phyloP scores from a whole-genome alignment of 2,113 vertebrate genomes.

The Petaurus breviceps region DNA sequence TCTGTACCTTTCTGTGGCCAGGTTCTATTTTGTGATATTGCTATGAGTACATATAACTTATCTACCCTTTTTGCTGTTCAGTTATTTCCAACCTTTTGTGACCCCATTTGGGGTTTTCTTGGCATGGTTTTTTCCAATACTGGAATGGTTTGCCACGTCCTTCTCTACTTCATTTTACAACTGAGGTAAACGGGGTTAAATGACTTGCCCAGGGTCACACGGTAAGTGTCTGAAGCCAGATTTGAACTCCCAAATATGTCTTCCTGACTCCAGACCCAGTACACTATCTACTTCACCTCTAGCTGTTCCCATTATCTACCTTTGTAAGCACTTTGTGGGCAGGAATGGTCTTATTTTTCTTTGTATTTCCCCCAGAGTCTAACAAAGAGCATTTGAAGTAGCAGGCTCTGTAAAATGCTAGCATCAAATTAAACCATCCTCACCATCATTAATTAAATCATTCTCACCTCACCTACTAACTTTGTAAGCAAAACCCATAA shows the following conservation, averaged over 20 bases:
- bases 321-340: neutral
- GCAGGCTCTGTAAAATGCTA: neutral
- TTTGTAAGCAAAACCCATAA: neutral
- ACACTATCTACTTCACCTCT: neutral
- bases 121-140: no score
- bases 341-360: neutral
- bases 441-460: neutral
- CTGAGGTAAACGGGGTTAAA: neutral
- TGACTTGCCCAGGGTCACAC: neutral
- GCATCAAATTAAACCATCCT: neutral
- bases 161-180: neutral
- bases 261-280: neutral
- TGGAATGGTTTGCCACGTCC: neutral
- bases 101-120: neutral
- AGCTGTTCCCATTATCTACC: neutral
- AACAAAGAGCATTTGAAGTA: neutral
- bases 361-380: neutral
- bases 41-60: neutral
- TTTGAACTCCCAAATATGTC: neutral
- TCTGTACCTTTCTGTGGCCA: neutral
- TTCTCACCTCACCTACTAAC: neutral
- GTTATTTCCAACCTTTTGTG: neutral
- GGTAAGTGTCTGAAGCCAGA: neutral
- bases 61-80: neutral
- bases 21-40: neutral